Percentiles rank a stretch among this genome's conserved stretches.
Evolutionary conservation across 2,113 vertebrate genomes (phyloP).

Genomic region (Recurvirostra avosetta): DNA sequence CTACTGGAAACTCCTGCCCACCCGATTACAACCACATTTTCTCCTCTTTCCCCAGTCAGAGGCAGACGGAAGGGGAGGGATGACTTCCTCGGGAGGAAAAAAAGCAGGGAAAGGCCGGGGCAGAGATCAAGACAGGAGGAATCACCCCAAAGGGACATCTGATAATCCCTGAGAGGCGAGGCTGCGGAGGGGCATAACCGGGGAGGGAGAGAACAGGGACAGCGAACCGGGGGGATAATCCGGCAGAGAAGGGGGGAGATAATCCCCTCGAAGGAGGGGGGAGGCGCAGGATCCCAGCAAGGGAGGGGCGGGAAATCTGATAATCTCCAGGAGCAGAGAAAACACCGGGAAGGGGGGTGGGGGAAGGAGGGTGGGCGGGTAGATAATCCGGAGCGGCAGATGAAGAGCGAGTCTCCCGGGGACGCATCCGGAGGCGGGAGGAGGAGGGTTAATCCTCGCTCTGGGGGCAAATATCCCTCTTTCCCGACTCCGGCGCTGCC

Average conservation of each 20-base stretch:
- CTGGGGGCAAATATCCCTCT: background rate
- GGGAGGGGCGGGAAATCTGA: slow-evolving; percentile 49
- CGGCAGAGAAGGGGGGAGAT: background rate
- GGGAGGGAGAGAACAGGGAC: background rate
- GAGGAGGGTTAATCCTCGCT: background rate
- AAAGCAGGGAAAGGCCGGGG: background rate
- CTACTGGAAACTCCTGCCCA: slow-evolving; percentile 39
- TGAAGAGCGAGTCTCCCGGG: background rate
- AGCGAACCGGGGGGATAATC: slow-evolving; percentile 26
- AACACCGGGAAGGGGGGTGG: slow-evolving; percentile 6
- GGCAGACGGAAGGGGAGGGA: slow-evolving; percentile 33
- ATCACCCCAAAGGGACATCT: background rate
- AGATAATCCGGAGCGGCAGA: slow-evolving; percentile 26
- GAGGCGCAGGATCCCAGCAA: slow-evolving; percentile 1
- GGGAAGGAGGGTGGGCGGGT: background rate
- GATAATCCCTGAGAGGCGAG: slow-evolving; percentile 18
- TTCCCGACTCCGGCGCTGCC: background rate
- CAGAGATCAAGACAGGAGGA: slow-evolving; percentile 32
- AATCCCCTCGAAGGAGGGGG: background rate
- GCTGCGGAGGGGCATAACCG: background rate
- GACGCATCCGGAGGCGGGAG: slow-evolving; percentile 8
- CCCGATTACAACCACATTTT: slow-evolving; percentile 15
- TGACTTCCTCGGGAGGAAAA: slow-evolving; percentile 20
- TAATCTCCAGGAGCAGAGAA: slow-evolving; percentile 53
- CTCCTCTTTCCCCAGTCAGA: background rate